Base-by-base conservation (phyloP, 1,140 invertebrate genomes). In the Berghia stephanieae region DNA sequence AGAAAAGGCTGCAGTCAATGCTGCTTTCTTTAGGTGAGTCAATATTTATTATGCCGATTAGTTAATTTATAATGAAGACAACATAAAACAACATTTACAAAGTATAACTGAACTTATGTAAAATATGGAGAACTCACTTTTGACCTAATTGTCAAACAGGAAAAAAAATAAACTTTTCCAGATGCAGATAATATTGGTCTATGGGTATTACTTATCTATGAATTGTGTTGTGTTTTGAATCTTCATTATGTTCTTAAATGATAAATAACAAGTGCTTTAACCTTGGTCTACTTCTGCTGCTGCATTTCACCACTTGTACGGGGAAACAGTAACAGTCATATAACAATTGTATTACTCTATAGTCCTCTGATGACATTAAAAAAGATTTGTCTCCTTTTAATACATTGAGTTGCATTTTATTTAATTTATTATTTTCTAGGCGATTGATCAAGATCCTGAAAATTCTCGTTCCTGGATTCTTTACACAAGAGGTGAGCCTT, bases 1-100 rank as follows among this genome's bases (percentile, higher is more conserved):
- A 81, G 92, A 92, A 38, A 96, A 93, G 90, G 94, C 96, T n/a
- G 94, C 96, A 79, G 95, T 98, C 0, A 94, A 98, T 90, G 92
- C 91, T 31, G 91, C 92, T 74, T 98, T 98, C 87, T 93, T 97
- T 82, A 91, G 80, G 86, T 88, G 79, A 83, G 77, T 77, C 43
- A 43, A 42, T 60, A 27, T 46, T 18, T 16, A 75, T 21, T 18
- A 24, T 34, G 31, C 31, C 44, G 31, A 21, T 24, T 18, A 72
- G 38, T 24, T 68, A 18, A 21, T 24, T 36, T 66, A 40, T 75
- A n/a, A n/a, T 21, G 55, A 16, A 31, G 34, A 24, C 10, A 40
- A 5, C 60, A 34, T 79, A 49, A 31, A 36, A 27, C 21, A 0
- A 49, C 44, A 43, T 34, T 24, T 42, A 13, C 24, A 49, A 5